Conservation (phyloP, 1,140 invertebrate species). For the roundworm (Caenorhabditis elegans) region DNA sequence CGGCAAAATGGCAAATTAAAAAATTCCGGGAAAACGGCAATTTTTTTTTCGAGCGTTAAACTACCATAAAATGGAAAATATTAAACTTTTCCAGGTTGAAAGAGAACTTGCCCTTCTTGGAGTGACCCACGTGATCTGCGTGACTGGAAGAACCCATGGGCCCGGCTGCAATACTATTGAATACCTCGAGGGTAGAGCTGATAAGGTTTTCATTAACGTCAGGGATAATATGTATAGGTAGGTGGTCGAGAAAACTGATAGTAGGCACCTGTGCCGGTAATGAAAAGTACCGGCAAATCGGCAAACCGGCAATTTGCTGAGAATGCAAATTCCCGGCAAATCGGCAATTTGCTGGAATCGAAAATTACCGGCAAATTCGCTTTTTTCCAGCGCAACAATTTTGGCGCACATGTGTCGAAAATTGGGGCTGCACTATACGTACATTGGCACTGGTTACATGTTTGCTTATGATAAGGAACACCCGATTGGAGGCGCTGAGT, state of each 20-base stretch:
- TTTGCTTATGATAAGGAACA: constrained; percentile 66
- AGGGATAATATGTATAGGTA: constrained; percentile 60
- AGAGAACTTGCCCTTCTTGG: constrained; percentile 52
- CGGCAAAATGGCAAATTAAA: no score
- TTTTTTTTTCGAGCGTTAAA: no score
- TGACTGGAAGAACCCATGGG: constrained; percentile 64
- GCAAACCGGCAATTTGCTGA: no score
- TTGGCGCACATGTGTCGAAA: constrained; percentile 55
- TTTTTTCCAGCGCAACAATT: constrained; percentile 48
- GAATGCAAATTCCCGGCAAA: no score
- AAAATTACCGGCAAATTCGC: no score
- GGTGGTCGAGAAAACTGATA: not conserved
- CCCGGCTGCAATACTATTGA: constrained; percentile 63
- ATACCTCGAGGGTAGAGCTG: constrained; percentile 64
- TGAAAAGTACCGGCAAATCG: no score
- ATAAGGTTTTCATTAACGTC: constrained; percentile 61
- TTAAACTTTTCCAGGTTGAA: constrained; percentile 53
- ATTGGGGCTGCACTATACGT: constrained; percentile 63
- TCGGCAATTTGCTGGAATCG: no score
- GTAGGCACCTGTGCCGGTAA: no score
- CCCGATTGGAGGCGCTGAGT: constrained; percentile 55
- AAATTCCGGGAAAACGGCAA: no score
- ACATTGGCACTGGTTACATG: constrained; percentile 64
- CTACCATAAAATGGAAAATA: no score
- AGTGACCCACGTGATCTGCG: constrained; percentile 62